Base-by-base conservation (phyloP, 37 sponge, comb jelly and placozoan genomes). In the Hexactinellida sp. region DNA sequence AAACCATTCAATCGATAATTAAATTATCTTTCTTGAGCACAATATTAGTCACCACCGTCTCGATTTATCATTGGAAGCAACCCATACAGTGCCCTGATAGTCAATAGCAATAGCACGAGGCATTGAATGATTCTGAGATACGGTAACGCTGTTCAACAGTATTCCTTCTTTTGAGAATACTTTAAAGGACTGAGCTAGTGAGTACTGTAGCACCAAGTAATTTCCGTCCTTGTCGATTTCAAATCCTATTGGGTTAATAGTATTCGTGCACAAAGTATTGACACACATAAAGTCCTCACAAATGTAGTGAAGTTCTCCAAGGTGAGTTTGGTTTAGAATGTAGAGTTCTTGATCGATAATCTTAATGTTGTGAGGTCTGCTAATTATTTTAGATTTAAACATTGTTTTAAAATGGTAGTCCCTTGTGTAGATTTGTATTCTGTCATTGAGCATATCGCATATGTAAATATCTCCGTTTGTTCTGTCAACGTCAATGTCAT, bases 401-500 rank as follows among this genome's bases (percentile, higher is more conserved):
- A 63, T 63, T 7, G 76, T 63, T 63, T 63, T 63, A n/a, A 63
- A n/a, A 25, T 63, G 5, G 34, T 25, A 63, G 76, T 63, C 76
- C 13, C 30, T 10, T 25, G 76, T 63, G 13, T 25, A 63, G 21
- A 63, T 63, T n/a, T 63, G 76, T n/a, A 63, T 25, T n/a, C 76
- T 7, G 13, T n/a, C 76, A 63, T 63, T 63, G 32, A 25, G 5
- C 34, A 63, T 32, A 63, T 63, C 76, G 13, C 76, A 63, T 3
- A 63, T 63, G 30, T 63, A 63, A 23, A 63, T 63, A n/a, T 63
- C 76, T 7, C 76, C 76, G 34, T 63, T 63, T n/a, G 76, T 63
- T n/a, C 30, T 10, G 13, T 63, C 76, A 7, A 63, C 34, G 5
- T 63, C 76, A 7, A 63, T 63, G 30, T 63, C 76, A 28, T 63